Evolutionary conservation across 1,140 invertebrate species (phyloP).

Genomic region (Notospermus geniculatus): DNA sequence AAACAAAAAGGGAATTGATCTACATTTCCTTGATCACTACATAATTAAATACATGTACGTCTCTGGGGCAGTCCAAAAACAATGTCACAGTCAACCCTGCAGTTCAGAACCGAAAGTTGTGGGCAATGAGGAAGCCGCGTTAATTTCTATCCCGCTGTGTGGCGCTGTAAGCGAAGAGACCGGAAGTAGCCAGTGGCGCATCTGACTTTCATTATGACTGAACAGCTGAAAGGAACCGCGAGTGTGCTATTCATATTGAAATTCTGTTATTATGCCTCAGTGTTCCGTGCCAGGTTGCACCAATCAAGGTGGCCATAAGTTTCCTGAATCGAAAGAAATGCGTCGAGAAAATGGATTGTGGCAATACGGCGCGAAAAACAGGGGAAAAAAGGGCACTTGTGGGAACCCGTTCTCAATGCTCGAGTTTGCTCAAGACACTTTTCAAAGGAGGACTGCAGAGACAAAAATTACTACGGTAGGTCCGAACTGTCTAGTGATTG

Average conservation of each 20-base stretch:
- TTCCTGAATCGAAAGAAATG: background rate
- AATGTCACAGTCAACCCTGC: too few relatives aligned
- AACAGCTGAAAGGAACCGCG: background rate
- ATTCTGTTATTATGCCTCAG: background rate
- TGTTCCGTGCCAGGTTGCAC: slow-evolving; percentile 1
- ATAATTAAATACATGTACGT: too few relatives aligned
- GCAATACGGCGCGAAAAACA: background rate
- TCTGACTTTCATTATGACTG: background rate
- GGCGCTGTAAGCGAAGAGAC: background rate
- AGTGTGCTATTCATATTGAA: background rate
- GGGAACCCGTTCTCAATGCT: background rate
- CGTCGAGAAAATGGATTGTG: background rate
- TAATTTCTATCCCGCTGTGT: background rate
- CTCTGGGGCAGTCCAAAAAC: too few relatives aligned
- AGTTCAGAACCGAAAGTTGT: too few relatives aligned
- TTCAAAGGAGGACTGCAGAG: background rate
- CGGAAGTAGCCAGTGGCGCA: background rate
- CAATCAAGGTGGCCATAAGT: slow-evolving; percentile 1
- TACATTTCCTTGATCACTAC: too few relatives aligned
- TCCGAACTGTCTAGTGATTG: background rate
- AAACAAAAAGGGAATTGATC: too few relatives aligned
- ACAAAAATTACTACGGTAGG: background rate
- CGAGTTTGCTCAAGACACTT: background rate
- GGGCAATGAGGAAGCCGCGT: background rate
- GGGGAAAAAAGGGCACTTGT: background rate